These are phyloP conservation scores for Hyalella azteca DNA, from an alignment of 2,888 invertebrate species.

Conservation along the genomic window DNA sequence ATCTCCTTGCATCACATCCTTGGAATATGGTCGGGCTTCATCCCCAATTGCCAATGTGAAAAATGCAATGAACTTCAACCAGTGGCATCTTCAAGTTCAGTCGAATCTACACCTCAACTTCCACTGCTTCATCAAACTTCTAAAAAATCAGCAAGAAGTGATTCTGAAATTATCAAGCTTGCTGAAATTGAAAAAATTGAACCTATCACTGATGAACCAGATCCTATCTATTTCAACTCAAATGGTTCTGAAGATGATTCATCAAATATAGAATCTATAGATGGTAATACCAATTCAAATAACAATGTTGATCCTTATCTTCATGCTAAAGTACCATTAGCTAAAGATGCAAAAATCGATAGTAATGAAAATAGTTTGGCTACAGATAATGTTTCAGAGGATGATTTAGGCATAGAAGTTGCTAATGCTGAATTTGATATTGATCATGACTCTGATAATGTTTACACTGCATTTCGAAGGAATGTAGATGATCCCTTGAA, in stretches of 20 bases:
- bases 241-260: not conserved
- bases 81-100: not conserved
- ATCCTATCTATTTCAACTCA: not conserved
- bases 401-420: slow-evolving; percentile 1
- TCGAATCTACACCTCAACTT: not conserved
- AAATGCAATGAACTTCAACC: slow-evolving; percentile 45
- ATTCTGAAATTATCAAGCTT: not conserved
- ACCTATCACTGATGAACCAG: not conserved
- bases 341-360: not conserved
- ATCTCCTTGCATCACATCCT: slow-evolving; percentile 51
- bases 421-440: slow-evolving; percentile 11
- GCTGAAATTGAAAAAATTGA: slow-evolving; percentile 5
- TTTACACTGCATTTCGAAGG: slow-evolving; percentile 6
- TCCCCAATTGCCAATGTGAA: slow-evolving; percentile 49
- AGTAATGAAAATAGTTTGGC: not conserved
- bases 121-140: not conserved
- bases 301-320: not conserved
- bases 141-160: not conserved
- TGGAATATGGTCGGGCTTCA: slow-evolving; percentile 48
- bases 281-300: not conserved
- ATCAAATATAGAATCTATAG: not conserved
- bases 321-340: too few relatives aligned
- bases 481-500: slow-evolving; percentile 47
- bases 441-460: not conserved
- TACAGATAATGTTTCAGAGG: not conserved